Percentiles rank a stretch among this genome's conserved stretches.
Conservation (phyloP, 2,888 invertebrate genomes). For the Listrodromus nycthemerus region DNA sequence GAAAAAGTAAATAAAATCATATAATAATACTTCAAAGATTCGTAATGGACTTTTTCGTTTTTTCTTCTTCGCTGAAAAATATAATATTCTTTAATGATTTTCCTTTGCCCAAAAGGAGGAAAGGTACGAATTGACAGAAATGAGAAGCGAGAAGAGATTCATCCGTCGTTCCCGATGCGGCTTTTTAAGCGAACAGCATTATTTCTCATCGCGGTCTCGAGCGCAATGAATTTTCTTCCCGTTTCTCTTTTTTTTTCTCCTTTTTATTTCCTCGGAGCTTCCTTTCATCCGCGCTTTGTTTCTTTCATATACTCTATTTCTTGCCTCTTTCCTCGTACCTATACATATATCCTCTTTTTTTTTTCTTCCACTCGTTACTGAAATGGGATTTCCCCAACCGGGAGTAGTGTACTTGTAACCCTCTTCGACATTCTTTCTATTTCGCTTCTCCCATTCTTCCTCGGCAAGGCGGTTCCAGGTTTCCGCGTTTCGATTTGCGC, state of each 20-base stretch:
- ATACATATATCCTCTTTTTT: constrained; percentile 6
- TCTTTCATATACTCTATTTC: constrained; percentile 28
- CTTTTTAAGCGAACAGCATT: constrained; percentile 44
- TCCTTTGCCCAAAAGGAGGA: neutral
- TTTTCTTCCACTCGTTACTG: constrained; percentile 55
- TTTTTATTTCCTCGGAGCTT: neutral
- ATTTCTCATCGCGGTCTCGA: constrained; percentile 17
- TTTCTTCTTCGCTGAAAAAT: neutral
- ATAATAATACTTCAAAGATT: too few relatives aligned
- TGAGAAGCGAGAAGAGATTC: neutral
- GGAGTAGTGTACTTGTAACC: constrained; percentile 54
- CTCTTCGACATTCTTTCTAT: constrained; percentile 36
- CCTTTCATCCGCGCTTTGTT: constrained; percentile 15
- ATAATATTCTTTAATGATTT: neutral
- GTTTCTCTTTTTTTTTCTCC: constrained; percentile 8
- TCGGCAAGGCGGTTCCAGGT: constrained; percentile 37
- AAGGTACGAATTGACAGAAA: neutral
- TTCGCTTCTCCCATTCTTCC: constrained; percentile 20
- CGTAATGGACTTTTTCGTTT: too few relatives aligned
- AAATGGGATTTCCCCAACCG: constrained; percentile 63
- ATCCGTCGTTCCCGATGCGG: constrained; percentile 21
- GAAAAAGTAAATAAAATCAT: too few relatives aligned
- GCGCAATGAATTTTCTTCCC: constrained; percentile 41
- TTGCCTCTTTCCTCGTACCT: constrained; percentile 22
- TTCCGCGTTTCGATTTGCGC: constrained; percentile 61